phyloP scores from a whole-genome alignment of 2,113 vertebrate genomes.

The Pelodiscus sinensis region DNA sequence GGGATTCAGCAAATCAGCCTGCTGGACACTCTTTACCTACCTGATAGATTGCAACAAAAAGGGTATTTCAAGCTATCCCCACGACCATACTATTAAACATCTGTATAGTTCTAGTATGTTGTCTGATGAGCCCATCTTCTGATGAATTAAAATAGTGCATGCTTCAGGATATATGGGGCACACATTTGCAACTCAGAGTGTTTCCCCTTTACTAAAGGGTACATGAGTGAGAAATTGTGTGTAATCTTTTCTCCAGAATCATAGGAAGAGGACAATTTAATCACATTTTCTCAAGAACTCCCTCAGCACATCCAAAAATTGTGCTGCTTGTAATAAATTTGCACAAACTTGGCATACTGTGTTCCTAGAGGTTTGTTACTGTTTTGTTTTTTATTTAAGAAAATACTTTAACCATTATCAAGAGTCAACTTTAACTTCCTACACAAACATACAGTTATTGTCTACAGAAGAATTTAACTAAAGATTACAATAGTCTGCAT shows the following conservation, averaged over 20 bases:
- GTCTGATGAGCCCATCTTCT: constrained; percentile 14
- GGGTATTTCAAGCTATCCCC: constrained; percentile 9
- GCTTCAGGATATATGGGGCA: not conserved
- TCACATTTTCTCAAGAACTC: not conserved
- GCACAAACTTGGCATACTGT: constrained; percentile 4
- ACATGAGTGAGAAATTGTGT: not conserved
- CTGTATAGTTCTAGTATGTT: not conserved
- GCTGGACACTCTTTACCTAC: too few relatives aligned
- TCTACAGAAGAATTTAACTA: constrained; percentile 33
- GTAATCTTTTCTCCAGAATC: not conserved
- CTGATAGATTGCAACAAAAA: not conserved
- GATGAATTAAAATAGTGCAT: not conserved
- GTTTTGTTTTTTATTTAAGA: constrained; percentile 59
- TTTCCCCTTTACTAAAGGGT: constrained; percentile 22
- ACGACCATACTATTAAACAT: not conserved
- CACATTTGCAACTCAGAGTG: not conserved
- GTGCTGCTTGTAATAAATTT: constrained; percentile 14
- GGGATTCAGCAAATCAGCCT: not conserved
- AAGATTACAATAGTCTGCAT: not conserved
- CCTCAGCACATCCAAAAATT: constrained; percentile 2
- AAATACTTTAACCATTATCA: constrained; percentile 32
- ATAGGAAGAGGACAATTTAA: not conserved
- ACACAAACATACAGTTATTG: constrained; percentile 9
- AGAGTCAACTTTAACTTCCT: constrained; percentile 38
- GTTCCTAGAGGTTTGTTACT: constrained; percentile 25